Percentiles rank a stretch among this genome's conserved stretches.
phyloP scores from a whole-genome alignment of 2,797 vertebrate species.

The Xiphorhynchus erythropygius region DNA sequence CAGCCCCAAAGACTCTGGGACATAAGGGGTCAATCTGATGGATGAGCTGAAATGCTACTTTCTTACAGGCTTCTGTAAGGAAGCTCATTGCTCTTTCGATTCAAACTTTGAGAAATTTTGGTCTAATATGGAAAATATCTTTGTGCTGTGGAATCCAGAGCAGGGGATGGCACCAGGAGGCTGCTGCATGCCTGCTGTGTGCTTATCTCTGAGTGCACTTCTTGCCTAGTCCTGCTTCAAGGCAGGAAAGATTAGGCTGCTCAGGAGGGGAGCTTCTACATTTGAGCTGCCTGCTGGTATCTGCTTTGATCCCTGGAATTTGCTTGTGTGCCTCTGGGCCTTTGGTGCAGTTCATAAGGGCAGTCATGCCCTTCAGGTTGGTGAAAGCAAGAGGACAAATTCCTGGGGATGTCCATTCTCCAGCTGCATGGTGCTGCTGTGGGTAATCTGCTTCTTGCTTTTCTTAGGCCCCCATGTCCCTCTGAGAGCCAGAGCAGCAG shows the following conservation, averaged over 20 bases:
- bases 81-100: not conserved
- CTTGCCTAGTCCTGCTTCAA: constrained; percentile 10
- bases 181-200: constrained; percentile 13
- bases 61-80: not conserved
- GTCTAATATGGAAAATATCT: constrained; percentile 31
- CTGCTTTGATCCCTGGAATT: constrained; percentile 58
- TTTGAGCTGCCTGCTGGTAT: constrained; percentile 23
- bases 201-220: constrained; percentile 29
- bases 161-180: not conserved
- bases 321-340: constrained; percentile 1
- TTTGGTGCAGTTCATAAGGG: constrained; percentile 5
- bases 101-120: not conserved
- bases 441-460: not conserved
- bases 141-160: constrained; percentile 12
- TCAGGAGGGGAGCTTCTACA: constrained; percentile 24
- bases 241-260: constrained; percentile 48
- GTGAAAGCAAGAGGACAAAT: not conserved
- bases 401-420: not conserved
- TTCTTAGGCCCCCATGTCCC: accelerated
- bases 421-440: not conserved
- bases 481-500: not conserved
- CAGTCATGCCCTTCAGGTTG: not conserved
- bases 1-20: not conserved
- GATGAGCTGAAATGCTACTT: not conserved
- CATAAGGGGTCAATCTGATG: not conserved